Percentiles rank a stretch among this genome's conserved stretches.
These are phyloP conservation scores for Brachionus koreanus DNA, from an alignment of 1,140 invertebrate genomes.

Conservation along the genomic window DNA sequence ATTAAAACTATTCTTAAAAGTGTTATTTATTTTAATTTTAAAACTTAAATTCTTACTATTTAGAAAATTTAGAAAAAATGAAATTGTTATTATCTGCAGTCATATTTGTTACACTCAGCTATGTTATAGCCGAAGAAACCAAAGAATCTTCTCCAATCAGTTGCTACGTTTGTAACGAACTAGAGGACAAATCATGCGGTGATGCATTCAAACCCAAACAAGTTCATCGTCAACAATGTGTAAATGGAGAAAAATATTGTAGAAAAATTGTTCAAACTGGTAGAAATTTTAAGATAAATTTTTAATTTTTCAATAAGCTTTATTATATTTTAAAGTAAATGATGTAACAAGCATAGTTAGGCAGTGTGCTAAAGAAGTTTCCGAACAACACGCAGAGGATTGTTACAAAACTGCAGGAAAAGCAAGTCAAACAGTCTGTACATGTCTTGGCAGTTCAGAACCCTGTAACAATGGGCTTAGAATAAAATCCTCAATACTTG, in stretches of 20 bases:
- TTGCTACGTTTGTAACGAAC: slow-evolving; percentile 35
- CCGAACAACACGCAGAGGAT: not conserved
- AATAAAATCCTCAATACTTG: slow-evolving; percentile 9
- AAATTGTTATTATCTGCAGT: not conserved
- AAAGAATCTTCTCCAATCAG: not conserved
- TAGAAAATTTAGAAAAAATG: not conserved
- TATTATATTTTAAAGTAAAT: not conserved
- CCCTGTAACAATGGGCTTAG: not conserved
- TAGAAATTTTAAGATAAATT: not conserved
- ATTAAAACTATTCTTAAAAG: slow-evolving; percentile 10
- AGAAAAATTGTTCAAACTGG: slow-evolving; percentile 32
- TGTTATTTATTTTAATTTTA: slow-evolving; percentile 10
- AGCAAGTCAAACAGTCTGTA: slow-evolving; percentile 6
- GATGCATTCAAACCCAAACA: slow-evolving; percentile 7
- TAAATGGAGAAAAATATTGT: slow-evolving; percentile 5
- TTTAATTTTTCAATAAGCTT: not conserved
- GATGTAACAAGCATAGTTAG: not conserved
- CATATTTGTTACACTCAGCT: not conserved
- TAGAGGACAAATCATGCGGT: not conserved
- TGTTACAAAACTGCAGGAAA: slow-evolving; percentile 35
- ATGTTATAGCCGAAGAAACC: not conserved
- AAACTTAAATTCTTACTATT: not conserved
- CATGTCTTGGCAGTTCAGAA: not conserved
- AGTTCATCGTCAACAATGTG: not conserved
- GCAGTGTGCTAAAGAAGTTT: slow-evolving; percentile 18